phyloP scores from a whole-genome alignment of 2,888 invertebrate genomes.

The Trichacis sp. region DNA sequence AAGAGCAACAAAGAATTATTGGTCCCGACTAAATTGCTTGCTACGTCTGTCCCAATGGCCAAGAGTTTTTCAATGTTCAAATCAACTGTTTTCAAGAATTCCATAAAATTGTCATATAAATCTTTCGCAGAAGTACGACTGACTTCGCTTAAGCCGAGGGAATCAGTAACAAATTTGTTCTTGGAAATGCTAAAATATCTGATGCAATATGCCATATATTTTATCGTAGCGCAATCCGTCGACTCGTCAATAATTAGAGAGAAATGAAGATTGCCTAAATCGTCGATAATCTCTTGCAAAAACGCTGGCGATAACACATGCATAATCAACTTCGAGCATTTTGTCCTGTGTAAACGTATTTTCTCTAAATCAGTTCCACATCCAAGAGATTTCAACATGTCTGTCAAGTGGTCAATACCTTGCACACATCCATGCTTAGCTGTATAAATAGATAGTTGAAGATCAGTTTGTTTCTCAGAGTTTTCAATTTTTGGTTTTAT shows the following conservation, averaged over 20 bases:
- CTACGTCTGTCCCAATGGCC: constrained; percentile 10
- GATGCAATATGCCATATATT: not conserved
- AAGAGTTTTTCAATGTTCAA: too few species aligned
- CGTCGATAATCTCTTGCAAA: not conserved
- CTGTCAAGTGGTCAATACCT: not conserved
- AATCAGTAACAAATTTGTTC: not conserved
- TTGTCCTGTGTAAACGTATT: not conserved
- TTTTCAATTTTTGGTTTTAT: not conserved
- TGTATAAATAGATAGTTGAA: not conserved
- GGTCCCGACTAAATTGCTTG: not conserved
- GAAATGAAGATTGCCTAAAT: not conserved
- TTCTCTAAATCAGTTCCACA: not conserved
- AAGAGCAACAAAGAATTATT: not conserved
- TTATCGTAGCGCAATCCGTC: not conserved
- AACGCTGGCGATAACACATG: not conserved
- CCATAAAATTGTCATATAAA: too few species aligned
- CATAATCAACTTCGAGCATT: not conserved
- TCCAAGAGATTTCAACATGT: not conserved
- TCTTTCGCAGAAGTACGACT: too few species aligned
- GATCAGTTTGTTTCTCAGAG: not conserved
- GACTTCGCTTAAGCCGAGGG: not conserved
- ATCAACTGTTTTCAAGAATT: too few species aligned
- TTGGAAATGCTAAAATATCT: not conserved
- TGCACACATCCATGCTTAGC: not conserved
- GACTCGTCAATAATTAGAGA: not conserved